A percentile compares a stretch with the other conserved stretches of the same genome.
Evolutionary conservation across 2,113 vertebrate genomes (phyloP).

Genomic region (Microcebus griseorufus): DNA sequence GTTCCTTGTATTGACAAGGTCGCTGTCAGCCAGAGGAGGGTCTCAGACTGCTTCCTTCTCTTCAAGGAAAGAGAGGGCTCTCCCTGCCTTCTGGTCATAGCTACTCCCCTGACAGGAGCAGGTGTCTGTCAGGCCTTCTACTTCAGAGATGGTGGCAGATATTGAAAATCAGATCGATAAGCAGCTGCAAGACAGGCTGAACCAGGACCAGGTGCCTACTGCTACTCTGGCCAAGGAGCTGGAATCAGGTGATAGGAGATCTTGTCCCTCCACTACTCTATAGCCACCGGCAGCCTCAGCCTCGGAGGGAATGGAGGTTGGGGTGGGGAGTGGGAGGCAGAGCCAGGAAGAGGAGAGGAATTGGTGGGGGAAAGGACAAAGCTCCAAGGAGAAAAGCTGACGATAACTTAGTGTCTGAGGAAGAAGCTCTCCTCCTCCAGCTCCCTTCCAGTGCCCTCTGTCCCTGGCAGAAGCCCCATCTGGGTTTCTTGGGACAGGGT

Average conservation of each 20-base stretch:
- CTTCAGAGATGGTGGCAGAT: slow-evolving; percentile 59
- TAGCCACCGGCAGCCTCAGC: neutral
- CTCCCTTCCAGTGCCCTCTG: neutral
- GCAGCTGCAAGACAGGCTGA: slow-evolving; percentile 52
- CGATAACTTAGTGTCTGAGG: neutral
- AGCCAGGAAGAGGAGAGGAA: neutral
- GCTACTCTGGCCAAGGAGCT: slow-evolving; percentile 31
- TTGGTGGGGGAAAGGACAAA: too few species aligned
- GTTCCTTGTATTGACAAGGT: neutral
- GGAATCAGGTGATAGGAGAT: slow-evolving; percentile 53
- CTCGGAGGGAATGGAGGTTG: neutral
- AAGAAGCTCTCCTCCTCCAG: neutral
- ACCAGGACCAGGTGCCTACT: slow-evolving; percentile 38
- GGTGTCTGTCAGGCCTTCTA: slow-evolving; percentile 24
- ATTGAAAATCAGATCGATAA: slow-evolving; percentile 46
- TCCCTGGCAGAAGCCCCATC: neutral
- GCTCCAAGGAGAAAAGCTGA: neutral
- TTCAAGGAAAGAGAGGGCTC: neutral
- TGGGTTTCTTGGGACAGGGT: neutral
- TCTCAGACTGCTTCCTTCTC: neutral
- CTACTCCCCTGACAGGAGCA: slow-evolving; percentile 36
- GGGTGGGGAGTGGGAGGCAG: neutral
- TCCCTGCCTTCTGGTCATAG: neutral
- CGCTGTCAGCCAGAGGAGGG: neutral
- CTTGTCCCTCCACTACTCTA: neutral